phyloP scores from a whole-genome alignment of 2,797 vertebrate genomes.

The Ceryle rudis region DNA sequence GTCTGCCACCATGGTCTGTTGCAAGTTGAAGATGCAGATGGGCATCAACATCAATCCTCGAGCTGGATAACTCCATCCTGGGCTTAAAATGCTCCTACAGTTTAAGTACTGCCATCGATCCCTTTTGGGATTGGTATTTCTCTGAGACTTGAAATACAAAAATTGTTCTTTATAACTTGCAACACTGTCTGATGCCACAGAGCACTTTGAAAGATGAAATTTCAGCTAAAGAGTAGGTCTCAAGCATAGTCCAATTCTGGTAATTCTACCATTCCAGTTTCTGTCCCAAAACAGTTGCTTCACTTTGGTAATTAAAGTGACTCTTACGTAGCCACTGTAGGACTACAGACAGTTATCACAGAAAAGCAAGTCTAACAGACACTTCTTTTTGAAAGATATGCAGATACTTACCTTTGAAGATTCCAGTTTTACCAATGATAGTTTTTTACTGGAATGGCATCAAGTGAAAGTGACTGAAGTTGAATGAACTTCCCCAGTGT shows the following conservation, averaged over 20 bases:
- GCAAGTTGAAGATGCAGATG: background rate
- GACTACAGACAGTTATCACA: background rate
- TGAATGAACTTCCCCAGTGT: background rate
- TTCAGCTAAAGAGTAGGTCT: background rate
- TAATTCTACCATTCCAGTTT: background rate
- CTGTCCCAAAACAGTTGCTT: background rate
- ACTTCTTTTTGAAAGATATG: background rate
- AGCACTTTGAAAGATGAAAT: background rate
- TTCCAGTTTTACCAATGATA: background rate
- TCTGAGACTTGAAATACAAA: background rate
- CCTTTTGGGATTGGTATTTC: background rate
- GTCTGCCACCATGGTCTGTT: background rate
- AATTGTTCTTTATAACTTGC: background rate
- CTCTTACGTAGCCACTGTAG: background rate
- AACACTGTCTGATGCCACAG: background rate
- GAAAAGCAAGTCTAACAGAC: rapidly evolving
- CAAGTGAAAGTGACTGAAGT: background rate
- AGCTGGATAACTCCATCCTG: background rate
- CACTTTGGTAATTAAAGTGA: background rate
- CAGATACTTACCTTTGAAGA: background rate
- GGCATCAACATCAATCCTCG: background rate
- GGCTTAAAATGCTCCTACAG: background rate
- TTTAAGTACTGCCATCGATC: background rate
- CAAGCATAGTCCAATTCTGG: background rate
- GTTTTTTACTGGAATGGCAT: background rate